A percentile compares a stretch with the other conserved stretches of the same genome.
phyloP scores from a whole-genome alignment of 2,797 vertebrate genomes.

The Anguilla anguilla region DNA sequence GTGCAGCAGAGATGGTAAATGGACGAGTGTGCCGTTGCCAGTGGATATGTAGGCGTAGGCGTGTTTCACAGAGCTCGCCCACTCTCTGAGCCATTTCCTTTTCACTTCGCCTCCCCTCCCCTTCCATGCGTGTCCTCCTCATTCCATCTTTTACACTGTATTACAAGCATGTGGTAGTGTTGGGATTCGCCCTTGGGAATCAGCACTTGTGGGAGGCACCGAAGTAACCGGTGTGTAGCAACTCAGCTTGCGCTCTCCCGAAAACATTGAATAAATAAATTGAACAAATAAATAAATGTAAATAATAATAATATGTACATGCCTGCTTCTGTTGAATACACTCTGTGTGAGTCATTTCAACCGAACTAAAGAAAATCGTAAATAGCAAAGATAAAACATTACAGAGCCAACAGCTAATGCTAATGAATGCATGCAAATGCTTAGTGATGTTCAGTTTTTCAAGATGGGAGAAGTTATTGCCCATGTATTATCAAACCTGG shows the following conservation, averaged over 20 bases:
- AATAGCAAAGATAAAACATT: not conserved
- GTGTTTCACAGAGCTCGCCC: not conserved
- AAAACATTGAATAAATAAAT: not conserved
- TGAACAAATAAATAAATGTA: too few species aligned
- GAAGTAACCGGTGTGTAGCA: not conserved
- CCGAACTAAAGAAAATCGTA: not conserved
- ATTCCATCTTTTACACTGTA: not conserved
- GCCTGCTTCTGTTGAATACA: not conserved
- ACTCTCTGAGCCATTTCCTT: not conserved
- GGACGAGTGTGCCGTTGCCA: too few species aligned
- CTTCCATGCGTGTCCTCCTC: not conserved
- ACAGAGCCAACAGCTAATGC: not conserved
- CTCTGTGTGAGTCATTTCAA: not conserved
- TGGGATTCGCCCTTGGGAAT: not conserved
- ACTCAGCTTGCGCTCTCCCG: not conserved
- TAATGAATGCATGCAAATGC: constrained; percentile 3
- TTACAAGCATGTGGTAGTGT: not conserved
- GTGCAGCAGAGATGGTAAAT: not conserved
- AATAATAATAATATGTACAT: not conserved
- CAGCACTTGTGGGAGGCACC: not conserved
- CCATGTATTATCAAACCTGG: not conserved
- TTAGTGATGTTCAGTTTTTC: not conserved
- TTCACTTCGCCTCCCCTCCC: not conserved
- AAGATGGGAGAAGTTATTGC: not conserved
- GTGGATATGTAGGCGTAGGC: too few species aligned